Base-by-base conservation (phyloP, 2,888 invertebrate genomes). In the Calameuta pallipes region DNA sequence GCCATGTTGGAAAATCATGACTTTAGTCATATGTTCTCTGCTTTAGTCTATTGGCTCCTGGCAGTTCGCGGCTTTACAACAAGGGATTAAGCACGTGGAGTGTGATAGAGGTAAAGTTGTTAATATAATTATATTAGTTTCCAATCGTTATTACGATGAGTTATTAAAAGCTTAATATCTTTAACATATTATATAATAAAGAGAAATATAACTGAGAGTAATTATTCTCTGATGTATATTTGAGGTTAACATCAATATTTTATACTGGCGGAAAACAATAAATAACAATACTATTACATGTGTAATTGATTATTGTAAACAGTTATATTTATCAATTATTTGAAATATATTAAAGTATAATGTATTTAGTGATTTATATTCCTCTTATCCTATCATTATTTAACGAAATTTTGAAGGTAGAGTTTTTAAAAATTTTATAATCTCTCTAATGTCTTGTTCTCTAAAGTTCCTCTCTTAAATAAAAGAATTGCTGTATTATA, bases 31-130 rank as follows among this genome's bases (percentile, higher is more conserved):
- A n/a, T n/a, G n/a, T n/a, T n/a, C n/a, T n/a, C n/a, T n/a, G n/a
- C 87, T 87, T 84, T 88, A 82, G 30, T 88, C 87, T 78, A 56
- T 56, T 56, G 56, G 56, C 23, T 41, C 15, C 0, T 1, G 23
- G 9, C 56, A 56, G 2, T 23, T 56, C 23, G 56, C 56, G 23
- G 23, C 9, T 15, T 23, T 56, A 23, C 23, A 23, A 56, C 56
- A 56, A 56, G 56, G 23, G 23, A 6, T 56, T 23, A 23, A 56
- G 56, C 56, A 56, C 56, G 56, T 56, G 56, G 56, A 56, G 23
- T 23, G 56, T 23, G 23, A 23, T 56, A 23, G 23, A 15, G 23
- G 9, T 56, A 56, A 15, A 56, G 9, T 56, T 56, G 1, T 56
- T 56, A 56, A 23, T 56, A 56, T 23, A 9, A 56, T 56, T 56